phyloP scores from a whole-genome alignment of 53 echinoderm and acorn worm species.

The Mesocentrotus franciscanus region DNA sequence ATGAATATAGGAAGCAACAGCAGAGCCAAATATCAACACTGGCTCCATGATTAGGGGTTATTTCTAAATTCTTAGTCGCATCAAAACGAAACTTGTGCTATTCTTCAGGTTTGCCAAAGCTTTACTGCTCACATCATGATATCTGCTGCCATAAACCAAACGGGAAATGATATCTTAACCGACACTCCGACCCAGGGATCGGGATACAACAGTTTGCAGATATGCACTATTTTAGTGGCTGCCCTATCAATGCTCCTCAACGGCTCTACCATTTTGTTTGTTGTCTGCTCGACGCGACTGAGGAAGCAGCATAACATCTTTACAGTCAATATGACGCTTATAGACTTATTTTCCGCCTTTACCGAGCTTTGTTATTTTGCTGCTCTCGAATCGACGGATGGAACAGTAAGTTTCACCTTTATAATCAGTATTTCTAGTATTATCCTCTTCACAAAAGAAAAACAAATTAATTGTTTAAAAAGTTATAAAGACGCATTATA shows the following conservation, averaged over 20 bases:
- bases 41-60: neutral
- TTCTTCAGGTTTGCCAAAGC: neutral
- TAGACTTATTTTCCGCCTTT: neutral
- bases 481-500: too few species aligned
- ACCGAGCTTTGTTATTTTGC: too few species aligned
- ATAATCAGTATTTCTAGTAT: too few species aligned
- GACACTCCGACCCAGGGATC: neutral
- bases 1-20: neutral
- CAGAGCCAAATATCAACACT: neutral
- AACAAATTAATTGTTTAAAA: too few species aligned
- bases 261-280: neutral
- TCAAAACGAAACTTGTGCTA: neutral
- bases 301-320: slow-evolving; percentile 25
- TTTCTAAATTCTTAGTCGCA: too few species aligned
- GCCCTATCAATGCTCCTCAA: neutral
- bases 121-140: neutral
- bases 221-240: neutral
- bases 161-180: neutral
- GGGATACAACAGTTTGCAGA: neutral
- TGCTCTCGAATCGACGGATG: too few species aligned
- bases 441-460: too few species aligned
- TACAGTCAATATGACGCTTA: neutral
- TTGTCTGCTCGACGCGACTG: neutral
- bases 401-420: too few species aligned
- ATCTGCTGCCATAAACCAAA: neutral